Conservation (phyloP, 2,888 invertebrate genomes). For the Caradrina clavipalpis region DNA sequence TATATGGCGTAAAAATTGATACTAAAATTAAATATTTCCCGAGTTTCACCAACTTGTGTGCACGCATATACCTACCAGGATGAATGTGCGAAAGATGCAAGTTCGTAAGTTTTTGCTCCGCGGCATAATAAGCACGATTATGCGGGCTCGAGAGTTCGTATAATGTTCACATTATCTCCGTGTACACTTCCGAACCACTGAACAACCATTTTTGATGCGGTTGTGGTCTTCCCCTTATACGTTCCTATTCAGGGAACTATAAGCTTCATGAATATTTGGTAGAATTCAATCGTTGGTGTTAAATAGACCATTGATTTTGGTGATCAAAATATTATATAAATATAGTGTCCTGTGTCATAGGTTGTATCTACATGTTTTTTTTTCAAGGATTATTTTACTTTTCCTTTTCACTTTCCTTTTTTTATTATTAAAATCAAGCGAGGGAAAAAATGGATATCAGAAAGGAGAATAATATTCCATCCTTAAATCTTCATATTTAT, state of each 20-base stretch:
- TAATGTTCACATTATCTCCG: conserved; percentile 89
- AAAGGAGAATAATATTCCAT: background rate
- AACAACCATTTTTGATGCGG: conserved; percentile 72
- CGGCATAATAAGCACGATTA: conserved; percentile 82
- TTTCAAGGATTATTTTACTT: background rate
- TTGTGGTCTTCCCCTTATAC: conserved; percentile 66
- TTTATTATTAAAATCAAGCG: background rate
- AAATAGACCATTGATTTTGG: conserved; percentile 34
- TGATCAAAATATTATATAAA: conserved; percentile 8
- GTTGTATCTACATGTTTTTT: too few species aligned
- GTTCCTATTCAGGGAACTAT: conserved; percentile 42
- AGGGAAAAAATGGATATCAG: background rate
- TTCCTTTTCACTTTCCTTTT: background rate
- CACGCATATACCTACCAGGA: conserved; percentile 65
- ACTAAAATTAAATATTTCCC: conserved; percentile 11
- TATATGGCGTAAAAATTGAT: background rate
- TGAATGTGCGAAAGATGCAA: conserved; percentile 82
- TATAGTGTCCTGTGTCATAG: too few species aligned
- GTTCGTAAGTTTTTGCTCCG: conserved; percentile 86
- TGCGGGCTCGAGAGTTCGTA: conserved; percentile 87
- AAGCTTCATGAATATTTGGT: conserved; percentile 62
- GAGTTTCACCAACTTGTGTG: conserved; percentile 55
- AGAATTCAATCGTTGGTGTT: conserved; percentile 49
- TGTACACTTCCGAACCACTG: conserved; percentile 83
- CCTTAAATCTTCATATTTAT: conserved; percentile 14